A percentile compares a stretch with the other conserved stretches of the same genome.
phyloP scores from a whole-genome alignment of 2,888 invertebrate species.

The Ligdia adustata region DNA sequence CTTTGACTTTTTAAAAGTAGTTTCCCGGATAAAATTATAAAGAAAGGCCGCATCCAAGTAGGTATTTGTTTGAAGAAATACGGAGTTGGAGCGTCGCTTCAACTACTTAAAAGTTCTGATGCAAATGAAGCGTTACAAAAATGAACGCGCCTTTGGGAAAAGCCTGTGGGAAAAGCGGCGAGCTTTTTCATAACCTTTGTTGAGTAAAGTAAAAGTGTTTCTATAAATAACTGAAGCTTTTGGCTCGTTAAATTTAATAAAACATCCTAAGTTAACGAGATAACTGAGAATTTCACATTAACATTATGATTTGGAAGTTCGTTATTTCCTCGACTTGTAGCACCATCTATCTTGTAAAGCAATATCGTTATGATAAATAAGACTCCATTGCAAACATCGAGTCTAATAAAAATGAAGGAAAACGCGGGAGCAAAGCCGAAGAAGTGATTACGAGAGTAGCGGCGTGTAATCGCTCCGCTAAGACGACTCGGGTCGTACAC shows the following conservation, averaged over 20 bases:
- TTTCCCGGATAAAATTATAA: conserved; percentile 43
- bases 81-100: conserved; percentile 55
- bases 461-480: conserved; percentile 49
- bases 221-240: conserved; percentile 5
- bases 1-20: conserved; percentile 51
- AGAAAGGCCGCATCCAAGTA: conserved; percentile 50
- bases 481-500: conserved; percentile 43
- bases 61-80: conserved; percentile 60
- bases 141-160: conserved; percentile 55
- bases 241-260: background rate
- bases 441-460: conserved; percentile 50
- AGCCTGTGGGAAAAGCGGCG: conserved; percentile 45
- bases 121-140: conserved; percentile 75
- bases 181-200: conserved; percentile 38
- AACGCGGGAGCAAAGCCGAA: conserved; percentile 37
- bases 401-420: conserved; percentile 30
- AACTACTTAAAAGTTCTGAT: conserved; percentile 72
- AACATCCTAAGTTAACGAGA: background rate
- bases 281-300: background rate
- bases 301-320: conserved; percentile 2
- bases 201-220: conserved; percentile 35
- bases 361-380: conserved; percentile 22
- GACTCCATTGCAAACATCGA: conserved; percentile 24
- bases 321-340: conserved; percentile 15
- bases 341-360: conserved; percentile 19